These are phyloP conservation scores for Chaetodon trifasciatus DNA, from an alignment of 2,797 vertebrate species.

Conservation along the genomic window DNA sequence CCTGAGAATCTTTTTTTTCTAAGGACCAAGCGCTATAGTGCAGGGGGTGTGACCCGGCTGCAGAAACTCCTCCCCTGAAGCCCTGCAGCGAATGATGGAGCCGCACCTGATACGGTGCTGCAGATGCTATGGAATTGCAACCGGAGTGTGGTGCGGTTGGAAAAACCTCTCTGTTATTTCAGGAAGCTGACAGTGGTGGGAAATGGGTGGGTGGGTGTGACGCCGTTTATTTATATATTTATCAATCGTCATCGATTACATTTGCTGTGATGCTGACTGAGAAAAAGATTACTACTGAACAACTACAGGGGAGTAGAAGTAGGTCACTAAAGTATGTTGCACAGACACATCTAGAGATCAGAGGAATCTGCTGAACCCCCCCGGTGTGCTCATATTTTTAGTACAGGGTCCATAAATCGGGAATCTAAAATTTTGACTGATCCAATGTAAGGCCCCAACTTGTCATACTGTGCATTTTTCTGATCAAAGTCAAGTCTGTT, in stretches of 20 bases:
- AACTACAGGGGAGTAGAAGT: constrained; percentile 16
- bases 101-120: constrained; percentile 70
- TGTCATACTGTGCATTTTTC: not conserved
- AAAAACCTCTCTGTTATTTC: constrained; percentile 19
- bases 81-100: constrained; percentile 63
- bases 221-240: constrained; percentile 5
- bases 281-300: not conserved
- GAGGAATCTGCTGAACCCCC: not conserved
- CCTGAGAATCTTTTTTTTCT: constrained; percentile 64
- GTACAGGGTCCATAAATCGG: not conserved
- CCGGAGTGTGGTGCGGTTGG: constrained; percentile 22
- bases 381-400: not conserved
- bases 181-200: not conserved
- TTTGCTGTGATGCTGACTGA: not conserved
- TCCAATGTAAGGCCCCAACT: not conserved
- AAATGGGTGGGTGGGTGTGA: constrained; percentile 19
- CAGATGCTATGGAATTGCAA: constrained; percentile 64
- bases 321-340: constrained; percentile 30
- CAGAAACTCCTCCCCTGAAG: constrained; percentile 58
- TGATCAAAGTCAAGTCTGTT: not conserved
- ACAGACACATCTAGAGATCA: constrained; percentile 23
- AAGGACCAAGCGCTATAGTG: constrained; percentile 47
- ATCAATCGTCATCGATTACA: not conserved
- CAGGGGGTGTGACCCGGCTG: constrained; percentile 70
- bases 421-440: not conserved